A percentile compares a stretch with the other conserved stretches of the same genome.
Evolutionary conservation across 2,888 invertebrate species (phyloP).

Genomic region (Heliconius charithonia): DNA sequence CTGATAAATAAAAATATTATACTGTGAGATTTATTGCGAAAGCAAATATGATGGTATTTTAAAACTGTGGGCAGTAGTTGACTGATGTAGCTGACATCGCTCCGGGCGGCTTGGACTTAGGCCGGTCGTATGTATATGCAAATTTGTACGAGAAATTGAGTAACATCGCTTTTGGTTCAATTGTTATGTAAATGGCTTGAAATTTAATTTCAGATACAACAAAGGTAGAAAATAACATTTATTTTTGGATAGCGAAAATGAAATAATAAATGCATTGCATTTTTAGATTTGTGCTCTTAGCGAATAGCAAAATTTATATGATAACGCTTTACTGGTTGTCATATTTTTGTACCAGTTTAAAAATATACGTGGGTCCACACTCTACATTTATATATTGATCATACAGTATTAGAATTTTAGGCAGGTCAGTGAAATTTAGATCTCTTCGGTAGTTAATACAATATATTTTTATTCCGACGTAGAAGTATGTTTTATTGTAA

Average conservation of each 20-base stretch:
- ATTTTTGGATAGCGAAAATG: slow-evolving; percentile 10
- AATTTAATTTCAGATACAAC: slow-evolving; percentile 43
- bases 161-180: slow-evolving; percentile 62
- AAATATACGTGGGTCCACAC: background rate
- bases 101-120: slow-evolving; percentile 66
- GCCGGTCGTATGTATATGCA: slow-evolving; percentile 69
- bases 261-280: background rate
- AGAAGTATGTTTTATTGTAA: background rate
- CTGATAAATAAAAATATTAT: background rate
- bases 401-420: background rate
- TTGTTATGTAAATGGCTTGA: slow-evolving; percentile 61
- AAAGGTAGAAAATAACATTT: slow-evolving; percentile 21
- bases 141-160: slow-evolving; percentile 70
- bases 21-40: background rate
- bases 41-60: background rate
- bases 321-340: background rate
- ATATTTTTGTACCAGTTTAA: background rate
- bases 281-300: slow-evolving; percentile 1
- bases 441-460: background rate
- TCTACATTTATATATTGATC: background rate
- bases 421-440: background rate
- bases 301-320: background rate
- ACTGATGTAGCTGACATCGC: slow-evolving; percentile 70
- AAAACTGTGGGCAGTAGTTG: slow-evolving; percentile 42
- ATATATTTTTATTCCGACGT: background rate